Evolutionary conservation across 2,888 invertebrate genomes (phyloP), one percentile per base, ranked within the genome.

Genomic region (Hypena proboscidalis): DNA sequence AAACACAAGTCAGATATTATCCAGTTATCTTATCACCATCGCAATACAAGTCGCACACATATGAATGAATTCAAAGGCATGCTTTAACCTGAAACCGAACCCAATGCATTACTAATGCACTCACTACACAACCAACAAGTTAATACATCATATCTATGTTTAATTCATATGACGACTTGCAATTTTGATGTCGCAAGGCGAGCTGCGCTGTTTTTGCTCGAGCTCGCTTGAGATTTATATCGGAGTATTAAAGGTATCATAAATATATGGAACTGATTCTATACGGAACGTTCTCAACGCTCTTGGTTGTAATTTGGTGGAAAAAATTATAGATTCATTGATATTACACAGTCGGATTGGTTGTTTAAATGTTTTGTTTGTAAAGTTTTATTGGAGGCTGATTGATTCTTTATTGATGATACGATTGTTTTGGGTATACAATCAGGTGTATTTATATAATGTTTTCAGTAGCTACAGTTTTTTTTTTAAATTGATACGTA

Each of bases 101-200:
- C 60, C 55, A 67, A 65, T 67, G 55, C 58, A 66, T 70, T 63
- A 51, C 47, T 62, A 70, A 67, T 68, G 65, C 67, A 45, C 57
- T 48, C 52, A 58, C 57, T 65, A 63, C 66, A 67, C 56, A 53
- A 57, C 60, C 65, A 71, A 77, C 77, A 77, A 73, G 77, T 76
- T 82, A 80, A 81, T 78, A 77, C 78, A 83, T 80, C 80, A 80
- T 77, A 80, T 68, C 63, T 61, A 82, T 87, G 81, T 81, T 73
- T 87, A 81, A 87, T 88, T 86, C 83, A 88, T 86, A 69, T 64
- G 75, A 79, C 74, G 76, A 82, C 80, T 76, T 72, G 76, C 70
- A 75, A 77, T 80, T 81, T 83, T 74, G 78, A 83, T 85, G 84
- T 85, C 71, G 85, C 71, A 85, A 85, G 67, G 57, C 61, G 50